Evolutionary conservation across 1,140 invertebrate genomes (phyloP), one percentile per base, ranked within the genome.

Genomic region (Delia radicum): DNA sequence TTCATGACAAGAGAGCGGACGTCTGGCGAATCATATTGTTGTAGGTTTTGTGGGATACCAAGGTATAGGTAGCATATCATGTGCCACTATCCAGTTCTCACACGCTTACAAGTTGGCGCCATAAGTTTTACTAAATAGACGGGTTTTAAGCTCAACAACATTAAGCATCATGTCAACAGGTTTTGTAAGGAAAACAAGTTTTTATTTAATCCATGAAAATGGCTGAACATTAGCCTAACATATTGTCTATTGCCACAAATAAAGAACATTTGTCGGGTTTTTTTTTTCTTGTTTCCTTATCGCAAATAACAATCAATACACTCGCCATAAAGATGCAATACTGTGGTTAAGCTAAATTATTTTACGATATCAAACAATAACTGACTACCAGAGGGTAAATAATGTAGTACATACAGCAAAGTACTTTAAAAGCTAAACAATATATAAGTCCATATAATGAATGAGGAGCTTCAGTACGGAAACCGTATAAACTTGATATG

Each of bases 81-180:
- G n/a, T n/a, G n/a, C n/a, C n/a, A n/a, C n/a, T n/a, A n/a, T n/a
- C n/a, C n/a, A n/a, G n/a, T n/a, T n/a, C n/a, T n/a, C n/a, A n/a
- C n/a, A n/a, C n/a, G n/a, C n/a, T n/a, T n/a, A n/a, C n/a, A n/a
- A n/a, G n/a, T n/a, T n/a, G n/a, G n/a, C n/a, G n/a, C n/a, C n/a
- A n/a, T n/a, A n/a, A n/a, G n/a, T n/a, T n/a, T n/a, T n/a, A n/a
- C n/a, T n/a, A n/a, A n/a, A n/a, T n/a, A n/a, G n/a, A n/a, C n/a
- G n/a, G n/a, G n/a, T n/a, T n/a, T n/a, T n/a, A n/a, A n/a, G n/a
- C n/a, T n/a, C n/a, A n/a, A n/a, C n/a, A n/a, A n/a, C n/a, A n/a
- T n/a, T n/a, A n/a, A n/a, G n/a, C n/a, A n/a, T n/a, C n/a, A 7
- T 55, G 48, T 69, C 65, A 69, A 69, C 65, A 69, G 65, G 65